Evolutionary conservation across 1,140 invertebrate species (phyloP).

Genomic region (Magallana ariakensis): DNA sequence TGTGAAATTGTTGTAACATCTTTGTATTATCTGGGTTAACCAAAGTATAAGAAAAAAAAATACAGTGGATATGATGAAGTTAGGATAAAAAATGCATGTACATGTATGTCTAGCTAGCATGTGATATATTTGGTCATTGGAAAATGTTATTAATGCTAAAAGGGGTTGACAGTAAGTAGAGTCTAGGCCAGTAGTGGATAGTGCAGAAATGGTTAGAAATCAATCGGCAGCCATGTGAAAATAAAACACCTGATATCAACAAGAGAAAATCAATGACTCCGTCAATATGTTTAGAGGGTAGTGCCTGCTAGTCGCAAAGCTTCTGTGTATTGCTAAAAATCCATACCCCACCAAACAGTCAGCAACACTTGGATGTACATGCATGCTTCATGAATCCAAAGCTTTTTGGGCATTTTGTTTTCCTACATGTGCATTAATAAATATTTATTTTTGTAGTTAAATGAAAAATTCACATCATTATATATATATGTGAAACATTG

Average conservation of each 20-base stretch:
- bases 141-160: too few species aligned
- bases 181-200: not conserved
- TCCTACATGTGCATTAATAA: conserved; percentile 14
- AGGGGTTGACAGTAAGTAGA: not conserved
- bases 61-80: too few species aligned
- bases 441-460: not conserved
- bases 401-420: not conserved
- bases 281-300: conserved; percentile 5
- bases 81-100: too few species aligned
- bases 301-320: conserved; percentile 16
- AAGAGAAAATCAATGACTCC: conserved; percentile 19
- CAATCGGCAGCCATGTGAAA: conserved; percentile 27
- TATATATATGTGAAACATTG: not conserved
- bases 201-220: conserved; percentile 3
- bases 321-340: conserved; percentile 25
- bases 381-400: not conserved
- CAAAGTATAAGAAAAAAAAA: too few species aligned
- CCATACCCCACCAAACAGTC: conserved; percentile 13
- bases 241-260: conserved; percentile 36
- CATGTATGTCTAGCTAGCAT: too few species aligned
- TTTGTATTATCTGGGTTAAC: too few species aligned
- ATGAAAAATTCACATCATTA: not conserved
- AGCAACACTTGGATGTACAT: not conserved
- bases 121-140: too few species aligned
- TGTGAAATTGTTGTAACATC: too few species aligned